These are phyloP conservation scores for Pollimyrus isidori DNA, from an alignment of 2,113 vertebrate species.

Conservation along the genomic window DNA sequence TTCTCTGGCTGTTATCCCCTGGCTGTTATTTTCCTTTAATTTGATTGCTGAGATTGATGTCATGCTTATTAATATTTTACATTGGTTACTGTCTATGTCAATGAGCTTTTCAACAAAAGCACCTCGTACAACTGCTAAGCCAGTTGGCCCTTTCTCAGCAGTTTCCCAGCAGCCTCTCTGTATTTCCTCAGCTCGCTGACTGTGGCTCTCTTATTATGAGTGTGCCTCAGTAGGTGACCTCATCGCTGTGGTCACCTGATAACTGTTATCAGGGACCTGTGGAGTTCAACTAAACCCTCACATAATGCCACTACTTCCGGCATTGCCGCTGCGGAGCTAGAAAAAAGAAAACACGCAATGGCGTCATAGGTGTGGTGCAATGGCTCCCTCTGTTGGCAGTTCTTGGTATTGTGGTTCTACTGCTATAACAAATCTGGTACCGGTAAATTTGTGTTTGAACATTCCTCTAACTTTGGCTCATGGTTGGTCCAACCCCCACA, in stretches of 20 bases:
- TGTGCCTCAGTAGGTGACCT: background rate
- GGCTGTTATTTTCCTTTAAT: background rate
- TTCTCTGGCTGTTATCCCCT: background rate
- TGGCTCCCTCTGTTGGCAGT: background rate
- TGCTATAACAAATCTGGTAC: background rate
- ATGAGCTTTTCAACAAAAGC: background rate
- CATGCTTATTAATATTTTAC: background rate
- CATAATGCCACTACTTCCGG: constrained; percentile 14
- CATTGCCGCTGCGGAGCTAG: background rate
- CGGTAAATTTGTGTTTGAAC: background rate
- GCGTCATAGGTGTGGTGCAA: background rate
- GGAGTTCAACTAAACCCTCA: background rate
- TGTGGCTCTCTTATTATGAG: background rate
- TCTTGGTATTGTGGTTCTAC: background rate
- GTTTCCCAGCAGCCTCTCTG: background rate
- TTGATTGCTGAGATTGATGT: background rate
- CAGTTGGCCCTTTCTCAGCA: background rate
- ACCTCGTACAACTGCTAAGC: background rate
- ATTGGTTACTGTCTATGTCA: background rate
- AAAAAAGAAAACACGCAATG: background rate
- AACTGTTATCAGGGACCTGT: background rate
- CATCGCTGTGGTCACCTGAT: background rate
- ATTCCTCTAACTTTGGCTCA: background rate
- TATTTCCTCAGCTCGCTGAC: background rate
- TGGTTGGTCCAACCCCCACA: constrained; percentile 36